Percentiles rank a stretch among this genome's conserved stretches.
phyloP scores from a whole-genome alignment of 2,797 vertebrate genomes.

The Pseudochromis fuscus region DNA sequence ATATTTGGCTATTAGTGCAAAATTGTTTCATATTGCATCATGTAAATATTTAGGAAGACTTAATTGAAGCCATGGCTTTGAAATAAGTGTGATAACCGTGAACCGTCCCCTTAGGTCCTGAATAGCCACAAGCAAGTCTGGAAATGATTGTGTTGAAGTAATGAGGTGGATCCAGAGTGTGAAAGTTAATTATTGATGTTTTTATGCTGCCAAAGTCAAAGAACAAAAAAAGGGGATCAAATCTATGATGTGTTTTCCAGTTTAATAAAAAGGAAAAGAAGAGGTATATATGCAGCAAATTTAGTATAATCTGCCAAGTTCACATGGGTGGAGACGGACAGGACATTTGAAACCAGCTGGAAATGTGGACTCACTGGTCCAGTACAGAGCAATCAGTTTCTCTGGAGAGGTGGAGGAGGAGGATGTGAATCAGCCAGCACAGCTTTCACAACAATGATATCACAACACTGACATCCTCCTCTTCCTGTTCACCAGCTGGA shows the following conservation, averaged over 20 bases:
- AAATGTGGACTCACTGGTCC: slow-evolving; percentile 61
- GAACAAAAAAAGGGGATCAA: slow-evolving; percentile 14
- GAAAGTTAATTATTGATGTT: background rate
- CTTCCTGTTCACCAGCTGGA: slow-evolving; percentile 76
- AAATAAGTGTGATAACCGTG: slow-evolving; percentile 40
- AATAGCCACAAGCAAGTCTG: slow-evolving; percentile 8
- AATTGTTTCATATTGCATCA: slow-evolving; percentile 60
- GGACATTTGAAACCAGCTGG: slow-evolving; percentile 57
- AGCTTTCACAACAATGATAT: slow-evolving; percentile 82
- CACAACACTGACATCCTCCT: slow-evolving; percentile 68
- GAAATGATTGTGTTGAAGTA: background rate
- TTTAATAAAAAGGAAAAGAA: background rate
- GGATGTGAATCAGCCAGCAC: slow-evolving; percentile 73
- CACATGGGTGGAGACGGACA: slow-evolving; percentile 39
- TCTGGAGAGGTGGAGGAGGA: slow-evolving; percentile 59
- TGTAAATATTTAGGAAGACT: slow-evolving; percentile 42
- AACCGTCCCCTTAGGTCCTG: slow-evolving; percentile 9
- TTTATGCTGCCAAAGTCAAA: background rate
- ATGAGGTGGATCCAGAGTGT: background rate
- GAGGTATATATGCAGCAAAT: slow-evolving; percentile 14
- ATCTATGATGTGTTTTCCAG: background rate
- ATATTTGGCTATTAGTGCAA: slow-evolving; percentile 66
- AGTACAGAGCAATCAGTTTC: slow-evolving; percentile 43
- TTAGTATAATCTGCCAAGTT: slow-evolving; percentile 41
- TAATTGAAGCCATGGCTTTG: slow-evolving; percentile 25